phyloP scores from a whole-genome alignment of 2,113 vertebrate species.

The Planiliza haematocheilus region DNA sequence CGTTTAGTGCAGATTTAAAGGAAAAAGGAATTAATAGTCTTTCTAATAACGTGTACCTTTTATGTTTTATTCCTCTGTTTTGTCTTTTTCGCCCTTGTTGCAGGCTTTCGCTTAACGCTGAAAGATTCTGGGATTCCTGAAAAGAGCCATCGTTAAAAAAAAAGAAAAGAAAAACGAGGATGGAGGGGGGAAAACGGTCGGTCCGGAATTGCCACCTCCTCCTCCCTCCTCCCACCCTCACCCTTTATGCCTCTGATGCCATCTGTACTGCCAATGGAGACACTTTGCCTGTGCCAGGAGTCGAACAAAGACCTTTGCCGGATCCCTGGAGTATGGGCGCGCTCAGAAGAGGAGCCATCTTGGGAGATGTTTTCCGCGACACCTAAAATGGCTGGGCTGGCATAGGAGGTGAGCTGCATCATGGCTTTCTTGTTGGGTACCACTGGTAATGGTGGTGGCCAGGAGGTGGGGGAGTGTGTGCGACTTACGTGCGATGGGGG shows the following conservation, averaged over 20 bases:
- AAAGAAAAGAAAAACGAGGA: slow-evolving; percentile 17
- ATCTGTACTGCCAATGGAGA: slow-evolving; percentile 79
- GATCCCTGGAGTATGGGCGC: slow-evolving; percentile 69
- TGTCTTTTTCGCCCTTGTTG: slow-evolving; percentile 33
- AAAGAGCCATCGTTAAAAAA: slow-evolving; percentile 50
- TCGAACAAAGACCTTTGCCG: slow-evolving; percentile 71
- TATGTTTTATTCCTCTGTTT: slow-evolving; percentile 28
- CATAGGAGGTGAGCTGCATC: slow-evolving; percentile 83
- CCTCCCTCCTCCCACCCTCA: slow-evolving; percentile 27
- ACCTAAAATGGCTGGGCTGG: slow-evolving; percentile 86
- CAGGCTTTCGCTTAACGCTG: slow-evolving; percentile 44
- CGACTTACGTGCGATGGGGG: slow-evolving; percentile 35
- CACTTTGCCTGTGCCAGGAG: slow-evolving; percentile 74
- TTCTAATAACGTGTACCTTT: not conserved
- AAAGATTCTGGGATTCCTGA: slow-evolving; percentile 41
- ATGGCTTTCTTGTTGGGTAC: slow-evolving; percentile 74
- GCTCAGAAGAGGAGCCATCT: slow-evolving; percentile 82
- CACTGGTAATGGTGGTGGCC: slow-evolving; percentile 41
- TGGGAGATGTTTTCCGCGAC: slow-evolving; percentile 78
- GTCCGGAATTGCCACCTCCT: slow-evolving; percentile 50
- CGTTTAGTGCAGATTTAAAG: not conserved
- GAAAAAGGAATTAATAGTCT: not conserved
- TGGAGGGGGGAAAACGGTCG: slow-evolving; percentile 3
- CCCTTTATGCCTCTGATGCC: slow-evolving; percentile 71
- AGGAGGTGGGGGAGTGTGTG: slow-evolving; percentile 35